Evolutionary conservation across 2,888 invertebrate genomes (phyloP).

Genomic region (Tethea ocularis): DNA sequence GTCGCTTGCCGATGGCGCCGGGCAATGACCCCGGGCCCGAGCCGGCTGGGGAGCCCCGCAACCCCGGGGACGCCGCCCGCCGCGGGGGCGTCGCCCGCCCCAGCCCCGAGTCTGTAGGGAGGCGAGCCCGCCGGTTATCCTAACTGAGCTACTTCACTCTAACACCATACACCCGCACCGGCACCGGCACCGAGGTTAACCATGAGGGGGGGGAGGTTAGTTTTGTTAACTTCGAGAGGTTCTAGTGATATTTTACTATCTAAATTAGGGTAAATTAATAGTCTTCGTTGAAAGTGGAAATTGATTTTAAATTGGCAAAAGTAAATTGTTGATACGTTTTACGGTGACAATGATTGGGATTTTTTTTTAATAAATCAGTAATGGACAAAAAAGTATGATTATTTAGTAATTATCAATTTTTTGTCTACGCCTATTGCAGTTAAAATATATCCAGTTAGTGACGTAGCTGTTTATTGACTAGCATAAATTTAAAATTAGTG

Average conservation of each 20-base stretch:
- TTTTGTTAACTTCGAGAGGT: not conserved
- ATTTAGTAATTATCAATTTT: too few relatives aligned
- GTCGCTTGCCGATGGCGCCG: slow-evolving; percentile 92
- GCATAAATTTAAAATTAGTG: slow-evolving; percentile 65
- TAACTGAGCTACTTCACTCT: slow-evolving; percentile 44
- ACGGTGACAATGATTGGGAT: too few relatives aligned
- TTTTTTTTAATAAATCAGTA: too few relatives aligned
- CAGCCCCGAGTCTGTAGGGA: slow-evolving; percentile 91
- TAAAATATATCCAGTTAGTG: not conserved
- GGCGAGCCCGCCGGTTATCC: slow-evolving; percentile 37
- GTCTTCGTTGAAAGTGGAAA: too few relatives aligned
- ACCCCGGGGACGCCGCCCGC: slow-evolving; percentile 93
- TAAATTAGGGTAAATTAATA: too few relatives aligned
- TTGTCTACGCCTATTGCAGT: slow-evolving; percentile 1
- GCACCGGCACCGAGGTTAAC: not conserved
- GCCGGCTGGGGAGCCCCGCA: slow-evolving; percentile 87
- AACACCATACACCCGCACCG: not conserved
- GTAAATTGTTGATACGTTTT: too few relatives aligned
- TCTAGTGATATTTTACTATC: too few relatives aligned
- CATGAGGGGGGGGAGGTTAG: not conserved
- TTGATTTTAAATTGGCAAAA: too few relatives aligned
- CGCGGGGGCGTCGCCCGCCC: slow-evolving; percentile 94
- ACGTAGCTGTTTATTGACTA: slow-evolving; percentile 47
- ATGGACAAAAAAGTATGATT: too few relatives aligned
- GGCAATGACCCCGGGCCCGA: slow-evolving; percentile 90